Base-by-base conservation (phyloP, 2,113 vertebrate species). In the Cyanoramphus novaezelandiae region DNA sequence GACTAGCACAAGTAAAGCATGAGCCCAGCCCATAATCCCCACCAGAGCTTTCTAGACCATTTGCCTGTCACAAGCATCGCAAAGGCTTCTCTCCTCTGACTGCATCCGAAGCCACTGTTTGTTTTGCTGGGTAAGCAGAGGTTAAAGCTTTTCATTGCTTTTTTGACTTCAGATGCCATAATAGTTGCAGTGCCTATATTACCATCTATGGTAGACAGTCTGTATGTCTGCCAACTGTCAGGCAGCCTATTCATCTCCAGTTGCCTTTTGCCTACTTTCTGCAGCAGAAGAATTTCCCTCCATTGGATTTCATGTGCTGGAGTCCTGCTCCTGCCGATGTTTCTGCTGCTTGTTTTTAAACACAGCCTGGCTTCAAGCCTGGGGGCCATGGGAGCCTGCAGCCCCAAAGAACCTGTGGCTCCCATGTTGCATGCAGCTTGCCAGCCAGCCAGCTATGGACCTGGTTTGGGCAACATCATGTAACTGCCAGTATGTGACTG, bases 251-350 rank as follows among this genome's bases (percentile, higher is more conserved):
- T 96, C 94, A 96, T 96, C 93, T 95, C 89, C 86, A 91, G 93
- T 95, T 96, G 94, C 96, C 96, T 97, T 97, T 97, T 94, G 95
- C 96, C 96, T 97, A 95, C 94, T 92, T 95, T 96, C 87, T 93
- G 70, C 65, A 87, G 89, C 91, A 89, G 81, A 39, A 95, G 89
- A 96, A 97, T 93, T 95, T 93, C 93, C 72, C 89, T 87, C 39
- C 65, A 82, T 57, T 92, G 27, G 83, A 89, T 82, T 96, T 91
- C 69, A 44, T 89, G 62, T 16, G 77, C 92, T 82, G 28, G 16
- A 94, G 55, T 62, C 43, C 72, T 49, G 81, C 10, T 93, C 65
- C 80, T 83, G 81, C 31, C 0, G 16, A 75, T 0, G 10, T 43
- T 89, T 50, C 82, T 72, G 68, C 53, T 60, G 79, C 71, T 89